Conservation (phyloP, 2,888 invertebrate genomes). For the Drosophila planitibia region DNA sequence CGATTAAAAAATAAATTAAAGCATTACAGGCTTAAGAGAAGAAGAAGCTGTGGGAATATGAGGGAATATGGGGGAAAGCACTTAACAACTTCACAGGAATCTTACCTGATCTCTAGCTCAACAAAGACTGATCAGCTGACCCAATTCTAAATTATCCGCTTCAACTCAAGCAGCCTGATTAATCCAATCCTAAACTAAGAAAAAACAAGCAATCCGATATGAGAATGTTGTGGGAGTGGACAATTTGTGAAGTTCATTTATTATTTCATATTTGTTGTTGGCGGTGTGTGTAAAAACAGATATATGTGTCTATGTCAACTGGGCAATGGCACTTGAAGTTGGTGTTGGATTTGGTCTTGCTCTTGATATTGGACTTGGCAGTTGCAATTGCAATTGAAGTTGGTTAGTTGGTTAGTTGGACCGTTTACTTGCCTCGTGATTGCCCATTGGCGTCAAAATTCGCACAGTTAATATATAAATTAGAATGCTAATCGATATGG, state of each 20-base stretch:
- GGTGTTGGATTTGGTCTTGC: constrained; percentile 9
- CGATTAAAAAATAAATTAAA: background rate
- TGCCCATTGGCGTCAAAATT: constrained; percentile 70
- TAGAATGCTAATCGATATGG: constrained; percentile 80
- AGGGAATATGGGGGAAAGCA: background rate
- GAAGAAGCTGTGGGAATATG: background rate
- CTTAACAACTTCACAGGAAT: background rate
- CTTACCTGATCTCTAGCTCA: background rate
- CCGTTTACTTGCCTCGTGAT: constrained; percentile 55
- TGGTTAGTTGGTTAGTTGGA: constrained; percentile 19
- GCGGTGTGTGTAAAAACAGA: background rate
- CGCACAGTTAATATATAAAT: constrained; percentile 73
- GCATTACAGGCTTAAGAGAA: background rate
- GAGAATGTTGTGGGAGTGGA: constrained; percentile 31
- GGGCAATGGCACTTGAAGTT: constrained; percentile 35
- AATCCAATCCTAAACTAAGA: background rate
- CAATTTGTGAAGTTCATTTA: constrained; percentile 22
- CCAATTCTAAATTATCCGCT: background rate
- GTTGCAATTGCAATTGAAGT: constrained; percentile 1
- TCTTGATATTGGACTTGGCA: constrained; percentile 61
- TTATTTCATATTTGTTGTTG: constrained; percentile 17
- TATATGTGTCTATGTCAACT: constrained; percentile 36
- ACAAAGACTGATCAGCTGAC: background rate
- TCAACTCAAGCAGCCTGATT: background rate
- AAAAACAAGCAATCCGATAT: background rate